Conservation (phyloP, 1,140 invertebrate species). For the Bombus affinis region DNA sequence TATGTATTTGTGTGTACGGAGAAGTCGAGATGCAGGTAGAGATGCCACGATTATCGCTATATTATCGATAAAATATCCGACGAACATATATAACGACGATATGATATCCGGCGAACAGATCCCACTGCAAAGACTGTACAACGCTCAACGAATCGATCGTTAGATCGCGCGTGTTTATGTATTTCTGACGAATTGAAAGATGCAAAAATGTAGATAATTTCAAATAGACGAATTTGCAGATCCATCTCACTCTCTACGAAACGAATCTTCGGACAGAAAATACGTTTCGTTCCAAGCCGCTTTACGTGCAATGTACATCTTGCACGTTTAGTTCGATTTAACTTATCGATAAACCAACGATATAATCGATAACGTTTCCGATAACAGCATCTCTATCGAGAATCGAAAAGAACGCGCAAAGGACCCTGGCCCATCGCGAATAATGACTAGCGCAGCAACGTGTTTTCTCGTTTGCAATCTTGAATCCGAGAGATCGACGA, state of each 20-base stretch:
- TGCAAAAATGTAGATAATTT: too few species aligned
- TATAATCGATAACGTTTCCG: neutral
- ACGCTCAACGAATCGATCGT: too few species aligned
- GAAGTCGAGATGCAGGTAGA: neutral
- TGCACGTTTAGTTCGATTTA: too few species aligned
- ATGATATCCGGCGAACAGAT: too few species aligned
- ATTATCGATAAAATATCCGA: neutral
- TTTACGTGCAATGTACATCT: fast-evolving
- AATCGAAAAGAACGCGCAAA: slow-evolving; percentile 55
- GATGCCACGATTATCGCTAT: neutral
- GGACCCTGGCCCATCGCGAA: slow-evolving; percentile 65
- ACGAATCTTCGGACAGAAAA: too few species aligned
- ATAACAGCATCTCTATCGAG: neutral
- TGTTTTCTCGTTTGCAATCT: slow-evolving; percentile 43
- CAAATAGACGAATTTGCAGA: too few species aligned
- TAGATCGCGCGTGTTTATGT: fast-evolving
- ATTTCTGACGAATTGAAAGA: too few species aligned
- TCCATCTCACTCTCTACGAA: too few species aligned
- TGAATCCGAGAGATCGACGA: slow-evolving; percentile 23
- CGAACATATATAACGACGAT: too few species aligned
- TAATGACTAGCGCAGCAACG: slow-evolving; percentile 75
- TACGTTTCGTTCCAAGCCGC: too few species aligned
- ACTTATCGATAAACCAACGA: neutral
- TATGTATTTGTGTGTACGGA: neutral
- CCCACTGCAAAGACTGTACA: too few species aligned